A percentile compares a stretch with the other conserved stretches of the same genome.
Evolutionary conservation across 2,797 vertebrate species (phyloP).

Genomic region (Carcharodon carcharias): DNA sequence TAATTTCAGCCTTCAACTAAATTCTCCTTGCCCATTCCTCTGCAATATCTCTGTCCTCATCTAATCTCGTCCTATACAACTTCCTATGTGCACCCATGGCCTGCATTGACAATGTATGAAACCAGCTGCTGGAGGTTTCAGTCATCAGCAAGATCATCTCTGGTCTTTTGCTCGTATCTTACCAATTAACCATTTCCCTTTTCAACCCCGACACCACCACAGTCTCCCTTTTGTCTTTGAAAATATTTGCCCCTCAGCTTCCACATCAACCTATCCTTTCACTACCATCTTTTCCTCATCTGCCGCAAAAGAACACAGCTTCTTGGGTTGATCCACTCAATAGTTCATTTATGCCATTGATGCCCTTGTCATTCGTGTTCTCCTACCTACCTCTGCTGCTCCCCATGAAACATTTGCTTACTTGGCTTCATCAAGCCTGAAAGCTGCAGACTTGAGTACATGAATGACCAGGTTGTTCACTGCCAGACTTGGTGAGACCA

Average conservation of each 20-base stretch:
- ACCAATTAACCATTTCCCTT: not conserved
- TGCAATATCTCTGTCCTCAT: not conserved
- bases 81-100: not conserved
- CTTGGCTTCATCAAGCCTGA: too few relatives aligned
- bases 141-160: not conserved
- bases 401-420: too few relatives aligned
- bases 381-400: too few relatives aligned
- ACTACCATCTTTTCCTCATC: not conserved
- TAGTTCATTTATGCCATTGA: too few relatives aligned
- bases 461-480: too few relatives aligned
- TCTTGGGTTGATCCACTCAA: not conserved
- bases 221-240: too few relatives aligned
- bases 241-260: too few relatives aligned
- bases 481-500: too few relatives aligned
- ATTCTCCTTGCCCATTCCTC: not conserved
- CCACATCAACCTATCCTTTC: not conserved
- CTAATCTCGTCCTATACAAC: not conserved
- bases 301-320: not conserved
- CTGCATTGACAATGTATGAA: not conserved
- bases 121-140: not conserved
- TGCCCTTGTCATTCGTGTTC: too few relatives aligned
- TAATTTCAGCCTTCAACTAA: not conserved
- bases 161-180: not conserved
- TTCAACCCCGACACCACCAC: too few relatives aligned
- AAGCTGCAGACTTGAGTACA: too few relatives aligned